Percentiles rank a stretch among this genome's conserved stretches.
phyloP scores from a whole-genome alignment of 2,888 invertebrate species.

The Nephrotoma flavescens region DNA sequence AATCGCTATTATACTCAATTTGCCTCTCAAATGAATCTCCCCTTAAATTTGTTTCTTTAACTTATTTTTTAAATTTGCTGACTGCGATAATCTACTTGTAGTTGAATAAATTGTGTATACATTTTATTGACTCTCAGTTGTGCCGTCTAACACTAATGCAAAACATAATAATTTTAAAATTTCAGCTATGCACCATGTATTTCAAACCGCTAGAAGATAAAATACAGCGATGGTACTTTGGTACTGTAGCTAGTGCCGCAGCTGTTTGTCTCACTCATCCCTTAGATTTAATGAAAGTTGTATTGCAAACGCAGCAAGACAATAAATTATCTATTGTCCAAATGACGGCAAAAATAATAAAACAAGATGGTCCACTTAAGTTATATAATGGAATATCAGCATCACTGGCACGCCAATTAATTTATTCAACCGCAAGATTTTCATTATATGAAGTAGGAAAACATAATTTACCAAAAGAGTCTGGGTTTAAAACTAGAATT shows the following conservation, averaged over 20 bases:
- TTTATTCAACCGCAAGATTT: conserved; percentile 86
- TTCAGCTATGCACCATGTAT: no score
- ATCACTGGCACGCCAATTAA: conserved; percentile 78
- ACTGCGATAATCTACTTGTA: no score
- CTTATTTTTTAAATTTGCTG: no score
- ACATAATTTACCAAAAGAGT: conserved; percentile 32
- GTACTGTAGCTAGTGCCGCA: conserved; percentile 84
- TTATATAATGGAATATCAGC: conserved; percentile 94
- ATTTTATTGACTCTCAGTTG: no score
- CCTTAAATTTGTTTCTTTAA: no score
- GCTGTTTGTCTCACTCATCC: conserved; percentile 96
- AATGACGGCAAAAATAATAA: conserved; percentile 61
- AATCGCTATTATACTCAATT: no score
- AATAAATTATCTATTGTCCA: conserved; percentile 59
- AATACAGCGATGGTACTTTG: conserved; percentile 84
- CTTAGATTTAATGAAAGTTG: conserved; percentile 87
- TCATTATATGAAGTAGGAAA: conserved; percentile 63
- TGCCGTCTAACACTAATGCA: no score
- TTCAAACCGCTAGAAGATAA: neutral
- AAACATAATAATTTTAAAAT: no score
- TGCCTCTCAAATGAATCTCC: no score
- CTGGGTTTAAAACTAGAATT: conserved; percentile 38
- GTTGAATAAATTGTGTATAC: no score
- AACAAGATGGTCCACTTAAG: conserved; percentile 72
- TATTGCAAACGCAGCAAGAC: conserved; percentile 84